Evolutionary conservation across 2,797 vertebrate genomes (phyloP).

Genomic region (Streptopelia turtur): DNA sequence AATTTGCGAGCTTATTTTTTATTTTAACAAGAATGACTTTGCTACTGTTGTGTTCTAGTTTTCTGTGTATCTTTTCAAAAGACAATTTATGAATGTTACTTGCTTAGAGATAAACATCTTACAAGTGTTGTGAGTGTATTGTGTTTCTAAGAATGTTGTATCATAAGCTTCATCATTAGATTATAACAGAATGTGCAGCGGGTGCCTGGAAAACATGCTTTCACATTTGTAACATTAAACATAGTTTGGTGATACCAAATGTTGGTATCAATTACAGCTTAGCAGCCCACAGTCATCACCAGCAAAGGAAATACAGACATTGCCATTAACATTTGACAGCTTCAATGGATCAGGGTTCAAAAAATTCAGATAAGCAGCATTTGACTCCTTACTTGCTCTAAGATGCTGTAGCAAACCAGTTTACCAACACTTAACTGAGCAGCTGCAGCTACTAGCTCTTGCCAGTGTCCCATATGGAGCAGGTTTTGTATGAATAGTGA

Average conservation of each 20-base stretch:
- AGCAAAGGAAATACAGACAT: not conserved
- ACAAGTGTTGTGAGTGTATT: not conserved
- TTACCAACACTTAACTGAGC: not conserved
- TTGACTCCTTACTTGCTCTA: not conserved
- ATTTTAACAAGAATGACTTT: not conserved
- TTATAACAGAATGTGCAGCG: not conserved
- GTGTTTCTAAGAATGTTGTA: not conserved
- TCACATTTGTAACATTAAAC: not conserved
- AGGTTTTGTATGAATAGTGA: not conserved
- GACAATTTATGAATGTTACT: not conserved
- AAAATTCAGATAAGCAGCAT: not conserved
- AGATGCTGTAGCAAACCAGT: not conserved
- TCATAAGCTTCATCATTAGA: not conserved
- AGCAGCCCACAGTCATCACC: not conserved
- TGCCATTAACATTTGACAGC: not conserved
- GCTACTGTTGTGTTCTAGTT: not conserved
- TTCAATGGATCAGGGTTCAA: not conserved
- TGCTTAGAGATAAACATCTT: not conserved
- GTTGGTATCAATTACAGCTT: not conserved
- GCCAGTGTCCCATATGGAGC: not conserved
- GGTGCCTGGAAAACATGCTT: not conserved
- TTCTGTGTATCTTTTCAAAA: not conserved
- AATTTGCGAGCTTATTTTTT: not conserved
- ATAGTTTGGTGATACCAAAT: not conserved
- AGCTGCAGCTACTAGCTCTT: not conserved